These are phyloP conservation scores for Andrena dorsata DNA, from an alignment of 2,888 invertebrate species.

Conservation along the genomic window DNA sequence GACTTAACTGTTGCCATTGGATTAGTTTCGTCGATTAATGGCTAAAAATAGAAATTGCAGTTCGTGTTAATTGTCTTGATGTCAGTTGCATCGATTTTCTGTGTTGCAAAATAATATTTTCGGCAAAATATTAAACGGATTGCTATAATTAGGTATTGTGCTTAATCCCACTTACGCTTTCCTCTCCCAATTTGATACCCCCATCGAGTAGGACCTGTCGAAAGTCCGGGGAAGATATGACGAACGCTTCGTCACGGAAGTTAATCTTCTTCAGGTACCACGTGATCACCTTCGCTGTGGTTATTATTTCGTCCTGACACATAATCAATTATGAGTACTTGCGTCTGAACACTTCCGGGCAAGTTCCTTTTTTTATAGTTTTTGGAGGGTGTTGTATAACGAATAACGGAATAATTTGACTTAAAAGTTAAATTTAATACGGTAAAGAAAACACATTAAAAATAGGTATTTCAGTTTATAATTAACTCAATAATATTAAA, in stretches of 20 bases:
- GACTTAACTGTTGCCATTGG: slow-evolving; percentile 15
- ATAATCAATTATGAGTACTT: not conserved
- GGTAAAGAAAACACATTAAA: too few relatives aligned
- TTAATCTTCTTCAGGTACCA: slow-evolving; percentile 86
- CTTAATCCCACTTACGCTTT: slow-evolving; percentile 62
- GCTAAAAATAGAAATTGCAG: not conserved
- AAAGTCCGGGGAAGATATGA: slow-evolving; percentile 84
- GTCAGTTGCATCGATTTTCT: too few relatives aligned
- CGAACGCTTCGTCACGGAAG: slow-evolving; percentile 86
- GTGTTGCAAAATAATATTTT: too few relatives aligned
- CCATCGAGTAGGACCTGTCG: slow-evolving; percentile 82
- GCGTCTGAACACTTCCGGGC: not conserved
- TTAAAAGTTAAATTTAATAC: too few relatives aligned
- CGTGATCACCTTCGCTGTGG: slow-evolving; percentile 86
- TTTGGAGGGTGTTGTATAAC: too few relatives aligned
- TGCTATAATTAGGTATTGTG: not conserved
- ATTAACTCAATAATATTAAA: too few relatives aligned
- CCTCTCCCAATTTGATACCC: slow-evolving; percentile 85
- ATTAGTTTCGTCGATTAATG: slow-evolving; percentile 38
- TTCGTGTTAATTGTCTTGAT: not conserved
- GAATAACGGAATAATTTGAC: too few relatives aligned
- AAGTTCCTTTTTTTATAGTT: too few relatives aligned
- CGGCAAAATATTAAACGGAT: too few relatives aligned
- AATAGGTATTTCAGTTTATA: too few relatives aligned
- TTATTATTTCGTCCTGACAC: slow-evolving; percentile 85